Percentiles rank a stretch among this genome's conserved stretches.
Conservation (phyloP, 2,888 invertebrate species). For the Clistopyga incitator region DNA sequence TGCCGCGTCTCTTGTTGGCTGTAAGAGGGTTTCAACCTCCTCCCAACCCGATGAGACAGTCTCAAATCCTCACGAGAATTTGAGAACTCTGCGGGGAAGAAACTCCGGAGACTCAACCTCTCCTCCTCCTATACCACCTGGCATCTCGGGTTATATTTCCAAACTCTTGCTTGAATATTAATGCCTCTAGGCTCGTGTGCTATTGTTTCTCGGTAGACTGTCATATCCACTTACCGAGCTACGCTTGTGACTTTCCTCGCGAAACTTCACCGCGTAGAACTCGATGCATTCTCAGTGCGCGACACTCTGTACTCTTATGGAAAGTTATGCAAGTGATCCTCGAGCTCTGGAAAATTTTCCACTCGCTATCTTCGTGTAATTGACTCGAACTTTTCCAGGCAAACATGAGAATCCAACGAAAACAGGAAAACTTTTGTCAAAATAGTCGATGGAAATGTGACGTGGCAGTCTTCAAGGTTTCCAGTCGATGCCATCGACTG, state of each 20-base stretch:
- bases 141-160: slow-evolving; percentile 45
- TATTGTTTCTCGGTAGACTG: slow-evolving; percentile 31
- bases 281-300: neutral
- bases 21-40: slow-evolving; percentile 35
- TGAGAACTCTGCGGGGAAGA: slow-evolving; percentile 52
- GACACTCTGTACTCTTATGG: neutral
- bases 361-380: neutral
- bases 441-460: neutral
- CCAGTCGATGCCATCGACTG: too few species aligned
- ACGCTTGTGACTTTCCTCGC: slow-evolving; percentile 9
- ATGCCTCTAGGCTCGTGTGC: slow-evolving; percentile 31
- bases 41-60: slow-evolving; percentile 10
- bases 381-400: neutral
- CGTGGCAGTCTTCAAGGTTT: neutral
- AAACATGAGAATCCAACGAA: neutral
- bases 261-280: neutral
- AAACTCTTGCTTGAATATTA: slow-evolving; percentile 59
- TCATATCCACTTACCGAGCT: slow-evolving; percentile 19
- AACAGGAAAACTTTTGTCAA: neutral
- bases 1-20: neutral
- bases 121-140: neutral
- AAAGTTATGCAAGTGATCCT: neutral
- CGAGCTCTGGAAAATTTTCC: neutral
- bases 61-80: slow-evolving; percentile 42
- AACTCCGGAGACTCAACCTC: slow-evolving; percentile 1